Evolutionary conservation across 2,113 vertebrate species (phyloP), one percentile per base, ranked within the genome.

Genomic region (Arvicanthis niloticus): DNA sequence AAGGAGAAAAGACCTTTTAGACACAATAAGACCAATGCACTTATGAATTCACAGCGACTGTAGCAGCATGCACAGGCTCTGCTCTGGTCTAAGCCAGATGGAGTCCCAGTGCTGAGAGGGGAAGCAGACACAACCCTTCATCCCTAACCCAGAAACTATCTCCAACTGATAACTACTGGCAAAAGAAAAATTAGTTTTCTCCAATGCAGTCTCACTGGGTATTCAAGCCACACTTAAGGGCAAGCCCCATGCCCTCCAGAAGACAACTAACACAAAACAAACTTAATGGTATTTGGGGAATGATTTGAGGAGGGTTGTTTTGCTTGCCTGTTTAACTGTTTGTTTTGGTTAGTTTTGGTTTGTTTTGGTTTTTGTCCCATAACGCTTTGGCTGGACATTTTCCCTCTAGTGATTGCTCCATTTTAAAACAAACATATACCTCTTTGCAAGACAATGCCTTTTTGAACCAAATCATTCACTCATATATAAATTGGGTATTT

Each of bases 261-360:
- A 22, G 72, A 10, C 9, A 22, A 19, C 72, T n/a, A 73, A 73
- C n/a, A 73, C n/a, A 73, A 37, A 40, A 42, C 72, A 73, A 73
- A 73, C 19, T 9, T 9, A 0, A 3, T 10, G n/a, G n/a, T n/a
- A 11, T 11, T 40, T 5, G 9, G 72, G 72, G n/a, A 4, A 4
- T 22, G n/a, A 42, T 22, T 40, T 40, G 72, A 34, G 72, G 9
- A n/a, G 72, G 6, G 22, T 42, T 40, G 37, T 19, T 72, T 72
- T 21, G 37, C 12, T 42, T 73, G 29, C 31, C 67, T 68, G 31
- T 68, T 68, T 67, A 29, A 34, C 13, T 68, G 12, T 75, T 13
- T 26, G 26, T 45, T 40, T 22, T 72, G 22, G 22, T n/a, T 75
- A 42, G 21, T 1, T 22, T 40, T 42, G n/a, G 3, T 70, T 70